Base-by-base conservation (phyloP, 2,113 vertebrate species). In the Stomatorhinus ivindoensis region DNA sequence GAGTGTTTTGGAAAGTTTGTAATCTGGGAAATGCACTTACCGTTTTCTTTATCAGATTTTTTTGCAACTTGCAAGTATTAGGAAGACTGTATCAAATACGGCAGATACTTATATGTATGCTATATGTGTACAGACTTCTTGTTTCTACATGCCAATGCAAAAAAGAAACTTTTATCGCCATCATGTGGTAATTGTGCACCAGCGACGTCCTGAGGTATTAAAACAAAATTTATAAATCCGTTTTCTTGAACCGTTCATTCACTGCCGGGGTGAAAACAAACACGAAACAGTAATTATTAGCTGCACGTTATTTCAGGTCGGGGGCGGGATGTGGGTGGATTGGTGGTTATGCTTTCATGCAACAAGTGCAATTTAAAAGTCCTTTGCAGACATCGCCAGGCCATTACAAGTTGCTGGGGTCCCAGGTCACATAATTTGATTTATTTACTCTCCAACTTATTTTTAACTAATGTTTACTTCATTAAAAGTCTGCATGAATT, bases 171-270 rank as follows among this genome's bases (percentile, higher is more conserved):
- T 80, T 80, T 80, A 80, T 80, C 73, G 73, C 73, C 73, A 80
- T 80, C 73, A 80, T 80, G 73, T 80, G 73, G 73, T 80, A 80
- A 80, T 80, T 42, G 73, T 80, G 73, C 73, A 80, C 73, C 73
- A 80, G 73, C 73, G 73, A 39, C 73, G 73, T 80, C 31, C 35
- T 80, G 15, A 80, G 2, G 17, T 80, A 42, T 80, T 80, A 80
- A 39, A 39, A 42, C 15, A 80, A 80, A 35, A 80, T 80, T 7
- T 15, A 42, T 42, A 80, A 39, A 19, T 19, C 15, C 73, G 9
- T 73, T 73, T 73, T 35, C n/a, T n/a, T 19, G 73, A 80, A 42
- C 4, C 17, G 35, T 42, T 80, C 3, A 17, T 80, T 19, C 11
- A 80, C 31, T 76, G 27, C 1, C 27, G 11, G 69, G 69, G 35